Conservation (phyloP, 2,797 vertebrate genomes). For the Cossypha niveicapilla region DNA sequence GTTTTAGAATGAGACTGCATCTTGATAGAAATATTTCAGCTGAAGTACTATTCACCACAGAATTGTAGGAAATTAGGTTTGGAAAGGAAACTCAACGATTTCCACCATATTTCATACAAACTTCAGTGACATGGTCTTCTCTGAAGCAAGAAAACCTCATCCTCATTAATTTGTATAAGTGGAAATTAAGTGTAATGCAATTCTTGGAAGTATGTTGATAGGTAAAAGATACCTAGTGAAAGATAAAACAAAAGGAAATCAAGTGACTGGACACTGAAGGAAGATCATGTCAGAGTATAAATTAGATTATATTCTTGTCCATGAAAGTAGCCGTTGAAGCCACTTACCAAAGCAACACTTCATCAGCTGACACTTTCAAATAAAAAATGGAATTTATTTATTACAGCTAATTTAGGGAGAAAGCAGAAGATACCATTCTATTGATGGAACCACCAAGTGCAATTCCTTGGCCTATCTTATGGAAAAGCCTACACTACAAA, state of each 20-base stretch:
- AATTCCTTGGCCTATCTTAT: background rate
- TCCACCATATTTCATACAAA: background rate
- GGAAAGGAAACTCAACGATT: background rate
- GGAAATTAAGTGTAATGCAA: background rate
- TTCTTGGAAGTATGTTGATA: background rate
- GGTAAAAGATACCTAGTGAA: background rate
- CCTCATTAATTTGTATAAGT: background rate
- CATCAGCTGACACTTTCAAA: background rate
- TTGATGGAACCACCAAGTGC: background rate
- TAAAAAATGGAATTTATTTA: background rate
- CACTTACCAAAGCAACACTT: background rate
- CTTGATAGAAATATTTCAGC: background rate
- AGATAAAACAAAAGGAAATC: background rate
- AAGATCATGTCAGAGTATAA: background rate
- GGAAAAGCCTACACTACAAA: background rate
- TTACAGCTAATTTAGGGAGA: background rate
- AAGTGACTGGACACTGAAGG: background rate
- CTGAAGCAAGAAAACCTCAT: background rate
- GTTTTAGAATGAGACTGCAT: background rate
- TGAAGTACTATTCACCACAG: background rate
- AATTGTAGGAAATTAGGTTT: background rate
- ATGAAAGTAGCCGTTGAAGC: background rate
- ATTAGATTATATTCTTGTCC: background rate
- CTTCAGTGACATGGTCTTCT: background rate
- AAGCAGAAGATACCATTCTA: background rate